A percentile compares a stretch with the other conserved stretches of the same genome.
phyloP scores from a whole-genome alignment of 2,113 vertebrate species.

The Petrocephalus zakoni region DNA sequence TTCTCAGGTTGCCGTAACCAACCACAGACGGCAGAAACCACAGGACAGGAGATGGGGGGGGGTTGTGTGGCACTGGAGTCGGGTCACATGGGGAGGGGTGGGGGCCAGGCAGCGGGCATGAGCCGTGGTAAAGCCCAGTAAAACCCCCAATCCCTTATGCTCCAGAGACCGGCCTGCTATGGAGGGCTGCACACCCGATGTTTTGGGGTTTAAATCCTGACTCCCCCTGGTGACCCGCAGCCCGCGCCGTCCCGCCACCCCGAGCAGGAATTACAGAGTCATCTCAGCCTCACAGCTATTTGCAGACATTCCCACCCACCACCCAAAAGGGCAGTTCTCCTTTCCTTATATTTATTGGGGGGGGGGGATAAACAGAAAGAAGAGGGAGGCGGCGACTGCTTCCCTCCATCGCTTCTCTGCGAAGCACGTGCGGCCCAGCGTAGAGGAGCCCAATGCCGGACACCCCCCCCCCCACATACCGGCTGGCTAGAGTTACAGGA shows the following conservation, averaged over 20 bases:
- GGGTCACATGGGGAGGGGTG: neutral
- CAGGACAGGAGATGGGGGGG: neutral
- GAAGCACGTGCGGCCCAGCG: neutral
- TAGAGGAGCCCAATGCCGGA: neutral
- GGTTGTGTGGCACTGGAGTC: neutral
- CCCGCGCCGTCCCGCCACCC: neutral
- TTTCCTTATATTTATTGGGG: neutral
- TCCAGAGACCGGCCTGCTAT: neutral
- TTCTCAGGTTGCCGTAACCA: neutral
- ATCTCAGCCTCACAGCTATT: neutral
- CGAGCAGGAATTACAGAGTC: neutral
- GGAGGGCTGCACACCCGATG: neutral
- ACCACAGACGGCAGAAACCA: neutral
- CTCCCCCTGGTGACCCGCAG: neutral
- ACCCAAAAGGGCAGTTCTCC: neutral
- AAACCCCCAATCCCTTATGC: neutral
- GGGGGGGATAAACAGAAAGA: slow-evolving; percentile 22
- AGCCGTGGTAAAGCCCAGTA: neutral
- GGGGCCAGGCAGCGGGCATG: neutral
- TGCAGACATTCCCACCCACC: neutral
- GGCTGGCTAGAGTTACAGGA: neutral
- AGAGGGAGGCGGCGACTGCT: slow-evolving; percentile 44
- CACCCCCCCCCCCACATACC: neutral
- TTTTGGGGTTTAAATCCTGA: neutral
- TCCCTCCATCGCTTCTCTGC: neutral